A percentile compares a stretch with the other conserved stretches of the same genome.
Evolutionary conservation across 2,797 vertebrate species (phyloP).

Genomic region (Leptodactylus fallax): DNA sequence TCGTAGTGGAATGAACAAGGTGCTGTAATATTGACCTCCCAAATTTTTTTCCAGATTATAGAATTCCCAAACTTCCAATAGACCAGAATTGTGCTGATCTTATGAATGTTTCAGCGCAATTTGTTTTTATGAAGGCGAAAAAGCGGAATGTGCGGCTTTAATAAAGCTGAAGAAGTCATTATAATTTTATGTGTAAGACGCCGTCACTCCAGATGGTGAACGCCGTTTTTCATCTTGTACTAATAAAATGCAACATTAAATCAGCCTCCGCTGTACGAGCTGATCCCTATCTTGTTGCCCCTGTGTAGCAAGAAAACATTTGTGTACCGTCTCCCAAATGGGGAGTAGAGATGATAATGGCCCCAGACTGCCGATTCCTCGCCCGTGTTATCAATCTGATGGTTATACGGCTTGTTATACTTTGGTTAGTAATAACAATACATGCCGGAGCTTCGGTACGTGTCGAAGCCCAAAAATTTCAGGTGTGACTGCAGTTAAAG

Average conservation of each 20-base stretch:
- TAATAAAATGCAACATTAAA: constrained; percentile 44
- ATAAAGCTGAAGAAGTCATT: constrained; percentile 38
- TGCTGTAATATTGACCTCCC: background rate
- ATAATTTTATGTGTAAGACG: constrained; percentile 24
- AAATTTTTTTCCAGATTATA: background rate
- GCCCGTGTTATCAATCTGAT: no score
- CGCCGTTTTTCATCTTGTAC: constrained; percentile 32
- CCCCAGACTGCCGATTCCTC: background rate
- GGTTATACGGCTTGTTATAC: background rate
- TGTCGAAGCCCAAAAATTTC: no score
- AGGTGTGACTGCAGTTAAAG: background rate
- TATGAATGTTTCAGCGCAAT: background rate
- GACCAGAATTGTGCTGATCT: background rate
- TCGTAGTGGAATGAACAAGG: background rate
- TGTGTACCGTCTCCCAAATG: background rate
- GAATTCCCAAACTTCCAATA: background rate
- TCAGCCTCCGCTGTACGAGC: constrained; percentile 4
- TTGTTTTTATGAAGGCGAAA: background rate
- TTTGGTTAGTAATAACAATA: background rate
- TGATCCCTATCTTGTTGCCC: background rate
- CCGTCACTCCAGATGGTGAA: constrained; percentile 42
- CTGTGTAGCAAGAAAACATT: constrained; percentile 18
- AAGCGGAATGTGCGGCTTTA: constrained; percentile 5
- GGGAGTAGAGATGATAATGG: background rate
- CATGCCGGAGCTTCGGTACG: background rate